Base-by-base conservation (phyloP, 1,140 invertebrate species). In the Galendromus occidentalis region DNA sequence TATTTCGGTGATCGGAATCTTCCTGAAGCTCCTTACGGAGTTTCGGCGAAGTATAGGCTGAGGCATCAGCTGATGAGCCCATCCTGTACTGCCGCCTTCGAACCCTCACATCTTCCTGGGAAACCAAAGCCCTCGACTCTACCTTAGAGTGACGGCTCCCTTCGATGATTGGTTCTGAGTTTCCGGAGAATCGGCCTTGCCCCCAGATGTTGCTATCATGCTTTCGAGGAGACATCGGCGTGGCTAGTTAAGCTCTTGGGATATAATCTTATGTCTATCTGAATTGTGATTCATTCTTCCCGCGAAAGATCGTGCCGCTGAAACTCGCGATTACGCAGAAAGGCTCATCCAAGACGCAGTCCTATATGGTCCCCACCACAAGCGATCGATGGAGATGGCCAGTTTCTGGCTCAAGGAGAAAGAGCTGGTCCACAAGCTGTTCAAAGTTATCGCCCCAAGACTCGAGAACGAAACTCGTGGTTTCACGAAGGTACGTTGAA, bases 321-420 rank as follows among this genome's bases (percentile, higher is more conserved):
- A 59, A 59, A 59, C 51, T 4, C 51, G 51, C 33, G 51, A 59
- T 9, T 33, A 59, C 51, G 51, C 51, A 17, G 51, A 59, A 33
- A 17, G 51, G 25, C 77, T 95, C 22, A 91, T 95, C 73, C 85
- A 85, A 4, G 86, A 91, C 76, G 90, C 90, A 18, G 83, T 92
- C 41, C 80, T 84, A 12, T 77, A 91, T 82, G 91, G 91, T 12
- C 87, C 91, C 73, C 79, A 80, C 39, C 83, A 93, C 71, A 81
- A 81, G 73, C 79, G 82, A 65, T 93, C 87, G 7, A 93, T 95
- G 89, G 86, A 91, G 70, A 77, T 86, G 73, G 89, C 89, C 20
- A 82, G 88, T 73, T 93, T 82, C 75, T 95, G 88, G 87, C 75
- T 95, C 42, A 70, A 84, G 64, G 90, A 94, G 70, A 93, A 93